Percentiles rank a stretch among this genome's conserved stretches.
These are phyloP conservation scores for Tragelaphus scriptus DNA, from an alignment of 2,113 vertebrate genomes.

Conservation along the genomic window DNA sequence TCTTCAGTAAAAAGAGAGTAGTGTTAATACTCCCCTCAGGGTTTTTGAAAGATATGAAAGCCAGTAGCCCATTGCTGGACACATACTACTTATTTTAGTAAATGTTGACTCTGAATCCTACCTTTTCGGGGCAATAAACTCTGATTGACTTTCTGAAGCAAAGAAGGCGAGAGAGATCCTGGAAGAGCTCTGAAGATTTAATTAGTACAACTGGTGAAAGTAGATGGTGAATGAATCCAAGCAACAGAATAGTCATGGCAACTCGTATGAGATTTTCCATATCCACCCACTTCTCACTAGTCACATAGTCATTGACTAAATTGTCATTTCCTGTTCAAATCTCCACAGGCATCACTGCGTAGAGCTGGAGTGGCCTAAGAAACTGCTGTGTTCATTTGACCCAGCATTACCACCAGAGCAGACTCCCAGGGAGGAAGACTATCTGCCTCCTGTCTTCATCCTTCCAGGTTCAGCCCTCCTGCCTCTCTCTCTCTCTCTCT, in stretches of 20 bases:
- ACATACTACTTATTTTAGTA: background rate
- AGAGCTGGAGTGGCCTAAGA: background rate
- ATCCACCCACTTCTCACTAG: background rate
- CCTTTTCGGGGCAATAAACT: background rate
- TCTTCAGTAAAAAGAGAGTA: background rate
- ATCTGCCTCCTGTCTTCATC: background rate
- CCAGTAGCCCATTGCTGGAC: background rate
- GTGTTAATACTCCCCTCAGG: background rate
- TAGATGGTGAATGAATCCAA: slow-evolving; percentile 7
- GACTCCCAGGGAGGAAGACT: background rate
- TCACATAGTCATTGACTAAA: slow-evolving; percentile 12
- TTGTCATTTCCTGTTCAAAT: background rate
- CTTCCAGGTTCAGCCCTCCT: background rate
- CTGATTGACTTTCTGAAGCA: slow-evolving; percentile 10
- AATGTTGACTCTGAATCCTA: background rate
- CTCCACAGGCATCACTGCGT: background rate
- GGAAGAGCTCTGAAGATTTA: slow-evolving; percentile 2
- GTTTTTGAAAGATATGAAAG: background rate
- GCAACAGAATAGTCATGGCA: slow-evolving; percentile 21
- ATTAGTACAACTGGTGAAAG: background rate
- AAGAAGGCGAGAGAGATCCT: background rate
- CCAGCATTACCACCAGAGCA: background rate
- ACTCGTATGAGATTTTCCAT: background rate
- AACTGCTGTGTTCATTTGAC: background rate
- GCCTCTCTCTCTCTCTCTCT: background rate